These are phyloP conservation scores for Orthonyx spaldingii DNA, from an alignment of 2,113 vertebrate species.

Conservation along the genomic window DNA sequence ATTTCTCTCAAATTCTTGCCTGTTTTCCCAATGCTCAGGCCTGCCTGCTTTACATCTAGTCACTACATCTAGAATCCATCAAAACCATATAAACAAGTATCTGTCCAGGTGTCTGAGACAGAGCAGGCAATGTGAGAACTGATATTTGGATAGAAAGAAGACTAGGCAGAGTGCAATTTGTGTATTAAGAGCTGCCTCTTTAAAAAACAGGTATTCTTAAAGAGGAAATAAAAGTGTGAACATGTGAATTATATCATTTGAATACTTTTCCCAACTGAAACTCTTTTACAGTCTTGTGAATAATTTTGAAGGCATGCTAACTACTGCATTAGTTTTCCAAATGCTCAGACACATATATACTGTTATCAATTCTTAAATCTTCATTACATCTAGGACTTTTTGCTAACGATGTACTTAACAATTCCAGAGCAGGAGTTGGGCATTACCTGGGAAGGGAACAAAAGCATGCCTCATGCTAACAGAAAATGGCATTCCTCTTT, in stretches of 20 bases:
- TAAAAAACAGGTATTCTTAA: not conserved
- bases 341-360: not conserved
- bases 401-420: not conserved
- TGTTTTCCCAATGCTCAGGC: not conserved
- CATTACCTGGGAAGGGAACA: constrained; percentile 88
- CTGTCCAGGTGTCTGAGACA: not conserved
- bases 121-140: not conserved
- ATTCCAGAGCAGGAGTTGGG: not conserved
- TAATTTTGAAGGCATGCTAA: not conserved
- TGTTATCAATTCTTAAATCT: not conserved
- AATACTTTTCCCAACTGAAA: not conserved
- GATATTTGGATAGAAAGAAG: not conserved
- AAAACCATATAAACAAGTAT: not conserved
- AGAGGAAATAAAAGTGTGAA: not conserved
- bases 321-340: not conserved
- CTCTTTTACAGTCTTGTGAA: not conserved
- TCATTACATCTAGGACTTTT: not conserved
- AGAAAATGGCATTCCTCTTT: constrained; percentile 78
- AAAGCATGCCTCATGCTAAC: constrained; percentile 97
- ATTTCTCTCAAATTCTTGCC: not conserved
- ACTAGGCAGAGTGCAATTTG: not conserved
- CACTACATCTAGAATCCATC: not conserved
- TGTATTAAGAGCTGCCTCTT: not conserved
- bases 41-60: not conserved
- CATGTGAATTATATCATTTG: not conserved